Percentiles rank a stretch among this genome's conserved stretches.
These are phyloP conservation scores for Zootermopsis nevadensis DNA, from an alignment of 2,888 invertebrate species.

Conservation along the genomic window DNA sequence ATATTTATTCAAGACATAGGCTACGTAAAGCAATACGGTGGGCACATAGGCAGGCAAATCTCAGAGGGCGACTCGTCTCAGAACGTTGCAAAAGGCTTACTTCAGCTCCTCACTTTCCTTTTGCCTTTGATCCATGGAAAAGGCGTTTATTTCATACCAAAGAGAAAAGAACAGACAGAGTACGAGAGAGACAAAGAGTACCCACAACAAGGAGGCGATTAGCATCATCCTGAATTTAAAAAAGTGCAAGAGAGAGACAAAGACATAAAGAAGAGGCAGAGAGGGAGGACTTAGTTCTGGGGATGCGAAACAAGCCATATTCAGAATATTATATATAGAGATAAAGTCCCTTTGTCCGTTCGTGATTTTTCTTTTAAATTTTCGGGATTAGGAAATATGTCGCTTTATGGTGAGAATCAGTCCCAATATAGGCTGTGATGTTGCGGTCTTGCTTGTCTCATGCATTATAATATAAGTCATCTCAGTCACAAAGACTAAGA, in stretches of 20 bases:
- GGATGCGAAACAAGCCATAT: constrained; percentile 8
- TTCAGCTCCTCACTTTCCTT: constrained; percentile 38
- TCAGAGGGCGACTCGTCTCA: constrained; percentile 44
- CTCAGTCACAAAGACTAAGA: constrained; percentile 35
- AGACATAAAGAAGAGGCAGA: constrained; percentile 44
- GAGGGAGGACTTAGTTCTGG: constrained; percentile 22
- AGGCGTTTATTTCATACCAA: constrained; percentile 50
- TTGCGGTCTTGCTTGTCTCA: constrained; percentile 18
- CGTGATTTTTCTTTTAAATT: constrained; percentile 50
- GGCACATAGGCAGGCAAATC: constrained; percentile 46
- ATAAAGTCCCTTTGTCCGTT: constrained; percentile 45
- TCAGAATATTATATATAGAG: constrained; percentile 35
- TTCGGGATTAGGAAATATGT: constrained; percentile 44
- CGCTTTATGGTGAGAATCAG: constrained; percentile 25
- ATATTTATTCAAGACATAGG: constrained; percentile 52
- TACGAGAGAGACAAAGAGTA: constrained; percentile 32
- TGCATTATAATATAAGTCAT: constrained; percentile 42
- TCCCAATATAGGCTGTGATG: background rate
- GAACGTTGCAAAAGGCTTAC: constrained; percentile 42
- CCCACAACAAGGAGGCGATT: constrained; percentile 51
- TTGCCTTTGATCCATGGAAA: constrained; percentile 49
- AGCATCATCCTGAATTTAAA: constrained; percentile 43
- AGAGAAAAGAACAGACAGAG: constrained; percentile 45
- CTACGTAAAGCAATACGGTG: constrained; percentile 45
- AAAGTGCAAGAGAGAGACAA: constrained; percentile 30